Evolutionary conservation across 2,113 vertebrate genomes (phyloP).

Genomic region (Neotragus moschatus): DNA sequence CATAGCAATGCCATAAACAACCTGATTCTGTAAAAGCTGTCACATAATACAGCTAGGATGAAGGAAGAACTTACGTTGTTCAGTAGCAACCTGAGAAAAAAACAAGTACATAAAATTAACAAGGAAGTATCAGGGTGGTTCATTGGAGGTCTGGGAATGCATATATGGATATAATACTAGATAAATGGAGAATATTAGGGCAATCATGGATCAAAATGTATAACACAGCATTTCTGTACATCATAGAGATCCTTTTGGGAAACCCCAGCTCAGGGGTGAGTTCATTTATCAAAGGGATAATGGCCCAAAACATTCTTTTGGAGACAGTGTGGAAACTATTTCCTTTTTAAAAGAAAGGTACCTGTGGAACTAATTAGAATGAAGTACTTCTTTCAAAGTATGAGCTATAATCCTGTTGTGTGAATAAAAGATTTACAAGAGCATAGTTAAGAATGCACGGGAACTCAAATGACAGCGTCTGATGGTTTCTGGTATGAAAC

Average conservation of each 20-base stretch:
- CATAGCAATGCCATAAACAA: constrained; percentile 52
- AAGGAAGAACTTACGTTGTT: constrained; percentile 49
- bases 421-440: constrained; percentile 75
- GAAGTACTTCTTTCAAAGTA: constrained; percentile 75
- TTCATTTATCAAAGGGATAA: constrained; percentile 79
- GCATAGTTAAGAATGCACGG: constrained; percentile 37
- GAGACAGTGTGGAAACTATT: constrained; percentile 64
- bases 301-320: constrained; percentile 75
- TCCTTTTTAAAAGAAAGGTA: constrained; percentile 67
- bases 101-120: constrained; percentile 74
- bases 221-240: constrained; percentile 63
- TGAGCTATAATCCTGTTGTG: constrained; percentile 66
- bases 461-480: constrained; percentile 14
- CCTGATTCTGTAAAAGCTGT: constrained; percentile 46
- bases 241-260: constrained; percentile 68
- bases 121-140: constrained; percentile 58
- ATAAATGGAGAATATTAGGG: constrained; percentile 75
- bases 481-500: constrained; percentile 32
- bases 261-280: constrained; percentile 46
- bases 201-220: constrained; percentile 70
- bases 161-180: constrained; percentile 64
- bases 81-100: constrained; percentile 71
- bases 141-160: constrained; percentile 63
- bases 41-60: constrained; percentile 3
- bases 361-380: constrained; percentile 82